These are phyloP conservation scores for Pithys albifrons DNA, from an alignment of 2,113 vertebrate species.

Conservation along the genomic window DNA sequence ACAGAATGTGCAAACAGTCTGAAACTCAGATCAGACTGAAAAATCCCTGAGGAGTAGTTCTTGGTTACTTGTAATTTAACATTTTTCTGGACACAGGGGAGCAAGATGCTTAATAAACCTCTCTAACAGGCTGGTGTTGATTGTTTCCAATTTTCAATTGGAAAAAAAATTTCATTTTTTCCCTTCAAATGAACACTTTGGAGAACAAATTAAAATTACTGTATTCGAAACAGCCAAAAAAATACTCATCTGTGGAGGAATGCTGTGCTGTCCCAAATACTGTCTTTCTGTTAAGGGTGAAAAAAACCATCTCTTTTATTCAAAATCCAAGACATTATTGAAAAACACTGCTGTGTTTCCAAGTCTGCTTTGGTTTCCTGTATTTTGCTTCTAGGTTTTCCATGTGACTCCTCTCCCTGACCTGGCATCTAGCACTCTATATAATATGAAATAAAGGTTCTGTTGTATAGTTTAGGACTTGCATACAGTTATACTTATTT, in stretches of 20 bases:
- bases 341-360: neutral
- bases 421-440: neutral
- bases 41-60: neutral
- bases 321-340: neutral
- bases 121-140: neutral
- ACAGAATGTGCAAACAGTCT: conserved; percentile 26
- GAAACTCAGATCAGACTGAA: conserved; percentile 26
- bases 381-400: neutral
- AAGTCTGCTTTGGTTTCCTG: neutral
- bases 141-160: neutral
- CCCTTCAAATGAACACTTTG: neutral
- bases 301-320: neutral
- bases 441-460: neutral
- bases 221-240: neutral
- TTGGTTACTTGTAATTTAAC: neutral
- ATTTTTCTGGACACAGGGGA: neutral
- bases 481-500: neutral
- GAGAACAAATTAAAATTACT: neutral
- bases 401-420: neutral
- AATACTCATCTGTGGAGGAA: neutral
- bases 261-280: neutral
- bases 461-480: neutral
- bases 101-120: neutral
- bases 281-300: neutral
- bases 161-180: neutral